phyloP scores from a whole-genome alignment of 2,113 vertebrate genomes.

The Potamarius usumacintae region DNA sequence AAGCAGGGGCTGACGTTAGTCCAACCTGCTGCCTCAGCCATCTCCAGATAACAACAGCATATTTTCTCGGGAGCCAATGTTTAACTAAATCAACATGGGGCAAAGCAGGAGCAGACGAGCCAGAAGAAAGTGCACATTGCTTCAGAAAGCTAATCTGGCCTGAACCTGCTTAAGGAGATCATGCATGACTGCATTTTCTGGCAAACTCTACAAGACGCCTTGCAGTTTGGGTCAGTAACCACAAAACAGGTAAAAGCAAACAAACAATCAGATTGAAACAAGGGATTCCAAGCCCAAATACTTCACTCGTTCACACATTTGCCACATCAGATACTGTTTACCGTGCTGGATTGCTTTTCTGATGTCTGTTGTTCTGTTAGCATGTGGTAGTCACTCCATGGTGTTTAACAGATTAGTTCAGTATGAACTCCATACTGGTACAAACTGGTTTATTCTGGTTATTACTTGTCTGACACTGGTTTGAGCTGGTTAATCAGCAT shows the following conservation, averaged over 20 bases:
- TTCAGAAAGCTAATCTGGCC: constrained; percentile 18
- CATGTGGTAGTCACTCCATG: neutral
- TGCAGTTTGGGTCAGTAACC: constrained; percentile 27
- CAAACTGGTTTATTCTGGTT: neutral
- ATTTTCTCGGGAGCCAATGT: constrained; percentile 41
- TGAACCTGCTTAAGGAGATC: constrained; percentile 28
- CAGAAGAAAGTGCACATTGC: constrained; percentile 16
- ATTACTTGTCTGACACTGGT: neutral
- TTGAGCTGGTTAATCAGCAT: neutral
- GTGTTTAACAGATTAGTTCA: constrained; percentile 9
- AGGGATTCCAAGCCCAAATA: constrained; percentile 8
- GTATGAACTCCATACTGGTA: neutral
- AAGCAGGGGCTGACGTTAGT: constrained; percentile 33
- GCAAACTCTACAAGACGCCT: neutral
- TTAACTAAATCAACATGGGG: constrained; percentile 47
- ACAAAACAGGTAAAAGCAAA: constrained; percentile 27
- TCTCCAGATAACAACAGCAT: constrained; percentile 34
- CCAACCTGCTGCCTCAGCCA: constrained; percentile 39
- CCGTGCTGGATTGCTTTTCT: constrained; percentile 2
- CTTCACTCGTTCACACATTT: constrained; percentile 21
- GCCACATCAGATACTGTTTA: constrained; percentile 26
- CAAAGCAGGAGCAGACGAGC: constrained; percentile 27
- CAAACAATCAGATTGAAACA: constrained; percentile 25
- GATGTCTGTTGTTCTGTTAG: neutral
- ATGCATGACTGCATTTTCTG: constrained; percentile 27